These are phyloP conservation scores for Drosophila elegans DNA, from an alignment of 1,140 invertebrate genomes.

Conservation along the genomic window DNA sequence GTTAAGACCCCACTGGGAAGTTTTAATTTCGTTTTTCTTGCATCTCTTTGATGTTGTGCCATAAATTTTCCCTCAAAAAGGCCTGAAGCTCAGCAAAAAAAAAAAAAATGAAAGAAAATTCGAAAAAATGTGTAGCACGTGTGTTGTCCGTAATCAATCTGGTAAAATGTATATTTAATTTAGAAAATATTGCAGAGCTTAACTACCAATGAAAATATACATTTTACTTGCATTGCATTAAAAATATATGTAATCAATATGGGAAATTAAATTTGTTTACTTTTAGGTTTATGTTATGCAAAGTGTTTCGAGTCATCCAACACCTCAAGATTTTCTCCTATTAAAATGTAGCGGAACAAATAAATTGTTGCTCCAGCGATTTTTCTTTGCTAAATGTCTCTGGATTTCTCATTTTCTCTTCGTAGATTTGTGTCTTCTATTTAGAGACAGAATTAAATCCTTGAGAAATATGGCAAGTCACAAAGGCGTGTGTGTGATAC, in stretches of 20 bases:
- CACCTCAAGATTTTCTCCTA: not conserved
- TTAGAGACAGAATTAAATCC: not conserved
- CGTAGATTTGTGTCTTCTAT: not conserved
- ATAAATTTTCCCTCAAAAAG: not conserved
- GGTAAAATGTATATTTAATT: not conserved
- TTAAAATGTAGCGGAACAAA: slow-evolving; percentile 24
- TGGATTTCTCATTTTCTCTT: not conserved
- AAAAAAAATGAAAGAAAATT: not conserved
- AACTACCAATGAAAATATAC: not conserved
- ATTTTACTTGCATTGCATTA: not conserved
- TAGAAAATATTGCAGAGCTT: not conserved
- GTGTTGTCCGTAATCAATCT: not conserved
- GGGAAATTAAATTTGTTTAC: not conserved
- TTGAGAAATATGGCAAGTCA: not conserved
- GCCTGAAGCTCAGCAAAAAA: slow-evolving; percentile 6
- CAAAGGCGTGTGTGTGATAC: not conserved
- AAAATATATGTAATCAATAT: not conserved
- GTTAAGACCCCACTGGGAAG: slow-evolving; percentile 2
- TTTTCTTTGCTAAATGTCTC: slow-evolving; percentile 4
- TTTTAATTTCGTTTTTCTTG: slow-evolving; percentile 1
- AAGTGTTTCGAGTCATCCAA: slow-evolving; percentile 3
- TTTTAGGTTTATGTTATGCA: not conserved
- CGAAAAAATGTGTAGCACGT: not conserved
- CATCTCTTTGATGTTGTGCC: slow-evolving; percentile 6
- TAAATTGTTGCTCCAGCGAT: slow-evolving; percentile 25